Evolutionary conservation across 2,888 invertebrate genomes (phyloP).

Genomic region (Dasypolia templi): DNA sequence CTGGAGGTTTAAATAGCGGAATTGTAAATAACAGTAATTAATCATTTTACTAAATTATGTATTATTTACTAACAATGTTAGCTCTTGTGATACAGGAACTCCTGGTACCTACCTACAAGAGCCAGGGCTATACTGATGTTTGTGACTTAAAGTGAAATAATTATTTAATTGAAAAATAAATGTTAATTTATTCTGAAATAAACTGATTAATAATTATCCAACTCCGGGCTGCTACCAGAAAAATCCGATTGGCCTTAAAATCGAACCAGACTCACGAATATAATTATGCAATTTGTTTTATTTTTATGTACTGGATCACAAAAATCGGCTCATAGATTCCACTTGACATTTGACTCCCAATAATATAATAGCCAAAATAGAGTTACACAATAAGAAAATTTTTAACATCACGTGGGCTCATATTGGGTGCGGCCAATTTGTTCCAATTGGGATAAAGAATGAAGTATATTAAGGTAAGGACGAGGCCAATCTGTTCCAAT

Average conservation of each 20-base stretch:
- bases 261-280: not conserved
- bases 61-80: no score
- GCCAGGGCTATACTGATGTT: no score
- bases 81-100: no score
- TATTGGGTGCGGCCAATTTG: conserved; percentile 56
- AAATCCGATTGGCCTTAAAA: not conserved
- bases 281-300: not conserved
- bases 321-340: not conserved
- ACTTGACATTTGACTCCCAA: conserved; percentile 2
- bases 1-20: no score
- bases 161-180: no score
- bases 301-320: not conserved
- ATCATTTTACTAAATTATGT: no score
- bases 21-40: no score
- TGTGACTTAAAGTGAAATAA: no score
- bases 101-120: no score
- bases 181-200: no score
- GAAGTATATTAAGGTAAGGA: no score
- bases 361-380: conserved; percentile 27
- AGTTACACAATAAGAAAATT: conserved; percentile 46
- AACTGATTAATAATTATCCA: not conserved
- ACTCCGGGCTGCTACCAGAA: not conserved
- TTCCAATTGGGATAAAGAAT: conserved; percentile 50
- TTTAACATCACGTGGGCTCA: conserved; percentile 39
- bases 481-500: conserved; percentile 61